Base-by-base conservation (phyloP, 37 sponge, comb jelly and placozoan genomes). In the Beroe ovata region DNA sequence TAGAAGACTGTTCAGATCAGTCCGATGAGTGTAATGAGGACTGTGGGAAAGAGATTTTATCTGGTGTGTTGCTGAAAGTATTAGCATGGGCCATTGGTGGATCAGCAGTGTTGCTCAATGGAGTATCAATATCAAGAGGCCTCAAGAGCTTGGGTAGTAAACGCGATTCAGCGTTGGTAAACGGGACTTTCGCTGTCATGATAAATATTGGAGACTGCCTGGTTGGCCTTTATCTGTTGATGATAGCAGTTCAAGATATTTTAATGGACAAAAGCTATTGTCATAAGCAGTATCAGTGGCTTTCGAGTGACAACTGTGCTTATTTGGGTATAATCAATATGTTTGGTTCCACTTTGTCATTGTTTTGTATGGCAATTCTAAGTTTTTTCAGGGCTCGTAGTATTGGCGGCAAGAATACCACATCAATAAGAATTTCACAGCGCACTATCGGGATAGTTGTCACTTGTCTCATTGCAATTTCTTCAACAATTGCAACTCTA, bases 1-100 rank as follows among this genome's bases (percentile, higher is more conserved):
- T 6, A 39, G 26, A 21, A 21, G 84, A 77, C 28, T 77, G 84
- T 41, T 8, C 47, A n/a, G 54, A 39, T 26, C 36, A 35, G 0
- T 19, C n/a, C 1, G 84, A 77, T 19, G 84, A 77, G 38, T 77
- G 84, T 40, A 77, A 77, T 40, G 42, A 39, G 23, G 28, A 42
- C 23, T 77, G 84, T 42, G 23, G 54, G 39, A 22, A 19, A 21
- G 36, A 77, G 47, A 77, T 77, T 19, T 28, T 77, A 20, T 21
- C 26, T 21, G 20, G 22, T 21, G 38, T 22, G 25, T 1, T 77
- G n/a, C 84, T 77, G 25, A 42, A 77, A 23, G 28, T 35, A 0
- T 14, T 21, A n/a, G 84, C 84, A 6, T 77, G 84, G 84, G 14
- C 41, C 8, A 33, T 36, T 28, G 84, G 84, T 36, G 41, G 39